These are phyloP conservation scores for Genyomyrus donnyi DNA, from an alignment of 2,113 vertebrate species.

Conservation along the genomic window DNA sequence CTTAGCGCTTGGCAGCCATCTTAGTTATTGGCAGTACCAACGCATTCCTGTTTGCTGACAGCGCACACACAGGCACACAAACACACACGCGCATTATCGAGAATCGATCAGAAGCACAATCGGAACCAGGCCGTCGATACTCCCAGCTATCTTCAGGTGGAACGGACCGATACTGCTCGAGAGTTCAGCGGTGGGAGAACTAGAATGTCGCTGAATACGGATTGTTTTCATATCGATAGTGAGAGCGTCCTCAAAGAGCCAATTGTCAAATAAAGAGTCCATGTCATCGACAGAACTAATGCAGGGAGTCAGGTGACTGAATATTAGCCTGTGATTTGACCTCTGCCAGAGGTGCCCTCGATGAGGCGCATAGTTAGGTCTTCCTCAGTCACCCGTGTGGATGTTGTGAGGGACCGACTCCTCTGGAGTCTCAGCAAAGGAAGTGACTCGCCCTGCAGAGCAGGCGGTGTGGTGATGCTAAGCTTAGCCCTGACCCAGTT, in stretches of 20 bases:
- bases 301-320: not conserved
- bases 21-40: constrained; percentile 74
- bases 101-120: not conserved
- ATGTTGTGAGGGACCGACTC: not conserved
- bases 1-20: constrained; percentile 92
- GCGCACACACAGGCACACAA: constrained; percentile 29
- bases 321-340: not conserved
- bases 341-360: not conserved
- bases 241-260: not conserved
- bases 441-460: not conserved
- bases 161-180: not conserved
- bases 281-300: not conserved
- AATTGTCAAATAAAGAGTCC: not conserved
- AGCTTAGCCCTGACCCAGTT: not conserved
- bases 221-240: not conserved
- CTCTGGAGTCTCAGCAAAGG: not conserved
- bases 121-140: not conserved
- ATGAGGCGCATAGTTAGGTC: not conserved
- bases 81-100: not conserved
- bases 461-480: not conserved
- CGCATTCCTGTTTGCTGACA: constrained; percentile 66
- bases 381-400: not conserved
- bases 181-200: not conserved
- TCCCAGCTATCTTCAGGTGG: not conserved
- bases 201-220: not conserved